Base-by-base conservation (phyloP, 2,888 invertebrate species). In the Dryadula phaetusa region DNA sequence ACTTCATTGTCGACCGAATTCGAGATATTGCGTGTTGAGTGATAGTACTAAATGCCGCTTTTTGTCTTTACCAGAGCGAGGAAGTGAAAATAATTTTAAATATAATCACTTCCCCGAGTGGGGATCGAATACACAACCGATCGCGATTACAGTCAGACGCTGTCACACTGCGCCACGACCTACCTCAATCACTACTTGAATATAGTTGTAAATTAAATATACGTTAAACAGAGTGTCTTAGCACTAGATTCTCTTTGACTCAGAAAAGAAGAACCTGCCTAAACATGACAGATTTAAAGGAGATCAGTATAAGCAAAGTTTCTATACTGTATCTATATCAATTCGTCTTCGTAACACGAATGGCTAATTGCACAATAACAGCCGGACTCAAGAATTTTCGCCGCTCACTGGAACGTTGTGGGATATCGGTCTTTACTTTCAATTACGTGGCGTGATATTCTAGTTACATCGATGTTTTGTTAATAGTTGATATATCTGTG, bases 351-450 rank as follows among this genome's bases (percentile, higher is more conserved):
- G 71, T 54, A 73, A 69, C 69, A 74, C 76, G 75, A 77, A 74
- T 52, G 22, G 64, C 67, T 72, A 76, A 76, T 76, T 75, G 73
- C 73, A 69, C 67, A 61, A 68, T 68, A 68, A 70, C 60, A 62
- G 54, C 65, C 40, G 69, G 68, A 53, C 65, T 69, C 64, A 56
- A 64, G 64, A 67, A 56, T 56, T 56, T n/a, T 25, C 40, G 40
- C 56, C 62, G 52, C n/a, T 56, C 56, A 56, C 56, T 40, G n/a
- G 40, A 56, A 56, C 8, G 22, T 16, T 16, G 8, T n/a, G 22
- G 40, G 40, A 56, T 40, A 56, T 22, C 37, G 56, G 5, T 25
- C 22, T 22, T 56, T 40, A 37, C 56, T 56, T 56, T 56, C 56
- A 40, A 56, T 56, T 56, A n/a, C 4, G 22, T 37, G 18, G 20